Conservation (phyloP, 2,888 invertebrate genomes). For the Rhagonycha fulva region DNA sequence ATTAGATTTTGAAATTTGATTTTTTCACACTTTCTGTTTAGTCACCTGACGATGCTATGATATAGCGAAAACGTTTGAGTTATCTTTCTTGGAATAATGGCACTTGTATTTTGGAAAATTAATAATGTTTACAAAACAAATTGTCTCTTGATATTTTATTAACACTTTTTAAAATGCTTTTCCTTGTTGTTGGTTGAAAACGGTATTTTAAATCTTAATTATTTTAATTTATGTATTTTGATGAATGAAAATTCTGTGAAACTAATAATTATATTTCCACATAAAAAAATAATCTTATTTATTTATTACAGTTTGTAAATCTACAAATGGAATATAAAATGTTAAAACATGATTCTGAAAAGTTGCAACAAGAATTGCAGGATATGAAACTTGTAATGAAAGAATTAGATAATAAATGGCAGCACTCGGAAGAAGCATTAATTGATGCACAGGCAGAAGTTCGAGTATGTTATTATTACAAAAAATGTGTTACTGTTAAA, state of each 20-base stretch:
- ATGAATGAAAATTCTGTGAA: background rate
- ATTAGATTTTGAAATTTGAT: too few species aligned
- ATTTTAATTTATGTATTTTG: background rate
- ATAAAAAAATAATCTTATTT: background rate
- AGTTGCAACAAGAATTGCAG: constrained; percentile 57
- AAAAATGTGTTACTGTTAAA: background rate
- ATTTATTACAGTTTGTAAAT: constrained; percentile 56
- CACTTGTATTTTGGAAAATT: too few species aligned
- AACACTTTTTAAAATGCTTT: too few species aligned
- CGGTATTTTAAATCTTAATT: too few species aligned
- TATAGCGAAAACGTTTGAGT: too few species aligned
- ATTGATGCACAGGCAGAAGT: constrained; percentile 51
- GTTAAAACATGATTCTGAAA: constrained; percentile 57
- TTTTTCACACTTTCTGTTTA: too few species aligned
- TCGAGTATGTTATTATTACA: constrained; percentile 38
- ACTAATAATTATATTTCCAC: background rate
- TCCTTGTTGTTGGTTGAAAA: too few species aligned
- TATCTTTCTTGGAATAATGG: too few species aligned
- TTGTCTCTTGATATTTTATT: too few species aligned
- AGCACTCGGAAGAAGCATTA: constrained; percentile 54
- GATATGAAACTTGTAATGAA: constrained; percentile 46
- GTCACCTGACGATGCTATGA: too few species aligned
- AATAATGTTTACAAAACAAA: too few species aligned
- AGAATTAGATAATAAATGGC: constrained; percentile 55
- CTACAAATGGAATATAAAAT: constrained; percentile 59